phyloP scores from a whole-genome alignment of 2,888 invertebrate genomes.

The Leucania comma region DNA sequence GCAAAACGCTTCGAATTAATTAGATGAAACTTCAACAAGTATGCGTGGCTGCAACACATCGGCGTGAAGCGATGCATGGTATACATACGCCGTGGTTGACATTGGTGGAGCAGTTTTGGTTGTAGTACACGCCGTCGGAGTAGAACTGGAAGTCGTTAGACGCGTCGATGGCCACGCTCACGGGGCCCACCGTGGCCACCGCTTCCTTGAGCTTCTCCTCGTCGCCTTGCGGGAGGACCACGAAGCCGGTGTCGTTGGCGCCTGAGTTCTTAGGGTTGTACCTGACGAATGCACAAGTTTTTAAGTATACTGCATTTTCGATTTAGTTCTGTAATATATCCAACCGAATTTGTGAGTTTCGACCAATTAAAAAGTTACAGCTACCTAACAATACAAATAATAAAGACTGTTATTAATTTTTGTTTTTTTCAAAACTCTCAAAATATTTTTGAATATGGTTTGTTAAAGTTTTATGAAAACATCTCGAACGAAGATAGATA shows the following conservation, averaged over 20 bases:
- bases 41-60: background rate
- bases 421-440: too few relatives aligned
- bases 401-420: too few relatives aligned
- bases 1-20: background rate
- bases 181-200: conserved; percentile 95
- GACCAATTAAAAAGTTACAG: background rate
- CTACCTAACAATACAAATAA: too few relatives aligned
- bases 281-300: conserved; percentile 70
- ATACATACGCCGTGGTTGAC: conserved; percentile 95
- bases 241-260: conserved; percentile 95
- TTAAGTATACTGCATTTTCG: background rate
- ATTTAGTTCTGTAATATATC: background rate
- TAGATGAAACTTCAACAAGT: too few relatives aligned
- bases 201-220: conserved; percentile 94
- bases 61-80: background rate
- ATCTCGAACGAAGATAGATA: too few relatives aligned
- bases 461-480: too few relatives aligned
- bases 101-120: conserved; percentile 93
- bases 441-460: too few relatives aligned
- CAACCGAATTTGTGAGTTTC: background rate
- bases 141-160: conserved; percentile 97
- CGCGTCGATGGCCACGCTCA: conserved; percentile 97
- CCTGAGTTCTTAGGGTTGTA: conserved; percentile 93
- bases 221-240: conserved; percentile 93
- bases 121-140: conserved; percentile 95